Percentiles rank a stretch among this genome's conserved stretches.
phyloP scores from a whole-genome alignment of 2,888 invertebrate species.

The Argyra leucocephala region DNA sequence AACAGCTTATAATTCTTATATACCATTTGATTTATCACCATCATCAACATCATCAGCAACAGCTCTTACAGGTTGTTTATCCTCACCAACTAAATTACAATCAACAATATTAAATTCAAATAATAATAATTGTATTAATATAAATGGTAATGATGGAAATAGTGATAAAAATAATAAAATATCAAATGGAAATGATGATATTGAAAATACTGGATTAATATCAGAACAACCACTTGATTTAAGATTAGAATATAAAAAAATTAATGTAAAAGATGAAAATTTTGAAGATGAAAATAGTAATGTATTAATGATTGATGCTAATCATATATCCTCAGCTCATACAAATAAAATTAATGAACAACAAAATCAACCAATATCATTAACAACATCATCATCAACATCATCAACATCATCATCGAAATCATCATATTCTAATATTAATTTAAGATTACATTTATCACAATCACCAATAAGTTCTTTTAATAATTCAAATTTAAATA shows the following conservation, averaged over 20 bases:
- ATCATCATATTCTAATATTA: conserved; percentile 8
- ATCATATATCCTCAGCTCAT: neutral
- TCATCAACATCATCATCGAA: neutral
- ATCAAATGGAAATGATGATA: conserved; percentile 32
- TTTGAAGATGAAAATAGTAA: conserved; percentile 82
- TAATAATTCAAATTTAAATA: neutral
- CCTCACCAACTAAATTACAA: conserved; percentile 33
- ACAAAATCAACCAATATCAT: neutral
- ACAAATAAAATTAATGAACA: neutral
- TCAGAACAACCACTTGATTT: conserved; percentile 77
- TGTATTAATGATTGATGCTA: conserved; percentile 48
- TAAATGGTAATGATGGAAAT: conserved; percentile 30
- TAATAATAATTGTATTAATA: conserved; percentile 32
- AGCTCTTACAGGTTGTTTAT: conserved; percentile 39
- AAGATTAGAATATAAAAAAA: conserved; percentile 74
- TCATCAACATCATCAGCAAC: conserved; percentile 38
- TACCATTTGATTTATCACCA: conserved; percentile 59
- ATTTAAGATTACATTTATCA: neutral
- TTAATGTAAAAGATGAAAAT: conserved; percentile 33
- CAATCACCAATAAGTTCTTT: neutral
- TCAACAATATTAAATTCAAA: conserved; percentile 45
- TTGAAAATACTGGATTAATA: conserved; percentile 30
- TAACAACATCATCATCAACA: conserved; percentile 8
- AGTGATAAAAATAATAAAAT: conserved; percentile 37
- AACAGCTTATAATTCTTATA: conserved; percentile 43